These are phyloP conservation scores for Antitype chi DNA, from an alignment of 2,888 invertebrate species.

Conservation along the genomic window DNA sequence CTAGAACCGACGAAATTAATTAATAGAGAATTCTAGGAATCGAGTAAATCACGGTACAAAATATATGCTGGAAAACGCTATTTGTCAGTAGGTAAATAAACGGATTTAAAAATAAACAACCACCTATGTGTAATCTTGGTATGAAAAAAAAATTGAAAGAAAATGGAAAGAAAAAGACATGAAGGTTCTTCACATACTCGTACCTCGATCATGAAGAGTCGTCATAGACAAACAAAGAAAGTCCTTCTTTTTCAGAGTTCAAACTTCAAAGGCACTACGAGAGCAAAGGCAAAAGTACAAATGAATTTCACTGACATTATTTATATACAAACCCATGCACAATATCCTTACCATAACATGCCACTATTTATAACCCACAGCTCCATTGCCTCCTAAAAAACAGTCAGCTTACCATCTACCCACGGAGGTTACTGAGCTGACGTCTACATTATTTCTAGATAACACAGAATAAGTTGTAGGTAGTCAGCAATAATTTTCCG, in stretches of 20 bases:
- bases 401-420: neutral
- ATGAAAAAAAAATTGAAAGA: neutral
- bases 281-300: neutral
- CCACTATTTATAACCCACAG: neutral
- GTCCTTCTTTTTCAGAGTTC: neutral
- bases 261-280: neutral
- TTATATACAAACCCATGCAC: neutral
- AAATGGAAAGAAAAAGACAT: neutral
- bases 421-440: conserved; percentile 8
- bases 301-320: neutral
- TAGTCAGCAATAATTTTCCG: conserved; percentile 62
- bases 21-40: conserved; percentile 14
- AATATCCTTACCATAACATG: neutral
- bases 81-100: neutral
- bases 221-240: neutral
- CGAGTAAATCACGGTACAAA: neutral
- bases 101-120: neutral
- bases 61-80: neutral
- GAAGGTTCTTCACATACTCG: neutral
- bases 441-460: conserved; percentile 52
- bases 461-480: conserved; percentile 55
- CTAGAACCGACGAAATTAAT: conserved; percentile 9
- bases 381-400: neutral
- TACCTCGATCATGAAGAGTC: neutral
- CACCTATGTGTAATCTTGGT: neutral